These are phyloP conservation scores for Platycercus adscitus DNA, from an alignment of 2,113 vertebrate species.

Conservation along the genomic window DNA sequence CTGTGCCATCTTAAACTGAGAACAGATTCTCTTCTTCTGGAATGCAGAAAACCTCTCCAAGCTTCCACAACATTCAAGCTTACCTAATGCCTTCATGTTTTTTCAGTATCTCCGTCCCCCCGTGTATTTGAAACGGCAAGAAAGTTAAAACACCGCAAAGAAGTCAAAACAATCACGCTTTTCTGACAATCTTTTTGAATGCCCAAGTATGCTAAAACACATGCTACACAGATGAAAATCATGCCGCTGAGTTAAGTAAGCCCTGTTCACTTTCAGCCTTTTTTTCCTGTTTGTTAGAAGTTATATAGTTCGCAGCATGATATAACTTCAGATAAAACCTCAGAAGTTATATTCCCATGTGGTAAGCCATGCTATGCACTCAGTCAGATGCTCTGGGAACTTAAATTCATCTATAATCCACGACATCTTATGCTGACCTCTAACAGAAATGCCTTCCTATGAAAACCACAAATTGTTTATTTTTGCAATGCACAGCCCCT, in stretches of 20 bases:
- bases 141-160: background rate
- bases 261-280: background rate
- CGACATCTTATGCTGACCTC: background rate
- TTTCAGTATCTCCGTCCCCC: background rate
- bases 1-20: background rate
- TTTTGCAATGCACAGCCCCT: background rate
- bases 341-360: background rate
- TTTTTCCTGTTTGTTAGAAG: background rate
- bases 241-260: background rate
- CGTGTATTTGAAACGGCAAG: background rate
- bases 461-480: background rate
- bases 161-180: background rate
- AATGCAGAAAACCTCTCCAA: background rate
- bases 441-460: background rate
- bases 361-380: background rate
- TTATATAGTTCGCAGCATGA: background rate
- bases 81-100: background rate
- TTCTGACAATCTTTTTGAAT: background rate
- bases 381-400: background rate
- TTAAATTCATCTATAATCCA: constrained; percentile 10
- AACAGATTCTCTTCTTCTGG: background rate
- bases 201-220: background rate
- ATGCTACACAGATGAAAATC: background rate
- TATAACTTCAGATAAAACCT: background rate
- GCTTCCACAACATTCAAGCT: background rate